Evolutionary conservation across 2,888 invertebrate species (phyloP), one percentile per base, ranked within the genome.

Genomic region (Aleiodes leptofemur): DNA sequence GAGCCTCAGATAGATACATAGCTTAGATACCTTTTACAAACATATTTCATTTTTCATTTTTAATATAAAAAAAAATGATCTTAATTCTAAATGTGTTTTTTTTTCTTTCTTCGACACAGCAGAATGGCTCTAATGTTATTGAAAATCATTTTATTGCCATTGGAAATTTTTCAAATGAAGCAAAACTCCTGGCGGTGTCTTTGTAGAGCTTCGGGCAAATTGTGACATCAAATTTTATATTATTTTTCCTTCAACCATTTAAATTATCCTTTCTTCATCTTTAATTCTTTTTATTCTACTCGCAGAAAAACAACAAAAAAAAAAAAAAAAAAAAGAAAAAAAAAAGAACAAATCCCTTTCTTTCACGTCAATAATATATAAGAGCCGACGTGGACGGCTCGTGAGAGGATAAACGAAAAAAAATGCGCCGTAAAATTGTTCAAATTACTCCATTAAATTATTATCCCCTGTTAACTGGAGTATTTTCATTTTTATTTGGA

Each of bases 401-500:
- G 16, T 53, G 43, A 43, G 43, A 43, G 43, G 43, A 43, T 43
- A 43, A 43, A 43, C 43, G 23, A 43, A 43, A 43, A 43, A 43
- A 43, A 43, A 43, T 43, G 43, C 43, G 43, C 11, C 43, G 43
- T 43, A 43, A 43, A 43, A 43, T 43, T 43, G 43, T 43, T 43
- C 43, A 73, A 70, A 48, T 69, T 34, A 57, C 61, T 64, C 68
- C 69, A 72, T 69, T 69, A 76, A 55, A 61, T 68, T 69, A 72
- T 72, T 76, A 51, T 57, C 53, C 68, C 51, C 43, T 72, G 50
- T 76, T 76, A 29, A 72, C 70, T 48, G 14, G 61, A 50, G 59
- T 72, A 38, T 61, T 74, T 16, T 72, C 75, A 51, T 78, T 84
- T 68, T 81, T 83, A 53, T 83, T 84, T 51, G 84, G 84, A 66